Percentiles rank a stretch among this genome's conserved stretches.
phyloP scores from a whole-genome alignment of 1,140 invertebrate species.

The Drosophila saltans region DNA sequence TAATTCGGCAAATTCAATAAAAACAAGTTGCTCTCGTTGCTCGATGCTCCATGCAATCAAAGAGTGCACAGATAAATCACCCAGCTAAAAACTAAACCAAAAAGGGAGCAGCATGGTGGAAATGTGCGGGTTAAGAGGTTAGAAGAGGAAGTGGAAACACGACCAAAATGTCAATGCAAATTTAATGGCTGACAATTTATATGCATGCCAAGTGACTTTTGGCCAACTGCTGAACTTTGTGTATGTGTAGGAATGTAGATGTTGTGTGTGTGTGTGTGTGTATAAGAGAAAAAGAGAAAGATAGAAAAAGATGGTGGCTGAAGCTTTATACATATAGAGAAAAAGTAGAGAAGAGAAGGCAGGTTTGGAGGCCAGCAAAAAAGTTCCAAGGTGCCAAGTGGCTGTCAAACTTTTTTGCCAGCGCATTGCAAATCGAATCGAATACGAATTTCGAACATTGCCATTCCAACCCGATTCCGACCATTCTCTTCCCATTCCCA shows the following conservation, averaged over 20 bases:
- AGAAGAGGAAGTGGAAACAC: slow-evolving; percentile 44
- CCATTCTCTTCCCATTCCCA: slow-evolving; percentile 17
- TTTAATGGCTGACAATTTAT: slow-evolving; percentile 81
- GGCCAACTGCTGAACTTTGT: slow-evolving; percentile 78
- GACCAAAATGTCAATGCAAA: slow-evolving; percentile 80
- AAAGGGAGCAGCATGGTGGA: slow-evolving; percentile 2
- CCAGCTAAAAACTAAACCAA: slow-evolving; percentile 67
- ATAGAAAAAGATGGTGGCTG: slow-evolving; percentile 37
- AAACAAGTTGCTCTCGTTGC: slow-evolving; percentile 64
- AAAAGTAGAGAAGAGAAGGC: slow-evolving; percentile 15
- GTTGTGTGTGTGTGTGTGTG: slow-evolving; percentile 32
- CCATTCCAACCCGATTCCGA: background rate
- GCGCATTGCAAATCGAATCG: slow-evolving; percentile 64
- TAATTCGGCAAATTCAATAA: slow-evolving; percentile 81
- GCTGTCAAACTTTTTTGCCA: slow-evolving; percentile 75
- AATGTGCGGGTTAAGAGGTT: background rate
- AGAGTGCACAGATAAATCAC: slow-evolving; percentile 79
- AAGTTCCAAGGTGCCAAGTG: slow-evolving; percentile 76
- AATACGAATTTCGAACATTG: slow-evolving; percentile 54
- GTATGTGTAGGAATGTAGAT: slow-evolving; percentile 37
- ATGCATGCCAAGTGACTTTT: slow-evolving; percentile 81
- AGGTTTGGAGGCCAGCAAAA: slow-evolving; percentile 36
- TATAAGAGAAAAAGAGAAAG: slow-evolving; percentile 13
- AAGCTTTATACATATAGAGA: slow-evolving; percentile 4
- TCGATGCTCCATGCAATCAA: slow-evolving; percentile 73